Conservation (phyloP, 1,140 invertebrate genomes). For the Neodiprion lecontei region DNA sequence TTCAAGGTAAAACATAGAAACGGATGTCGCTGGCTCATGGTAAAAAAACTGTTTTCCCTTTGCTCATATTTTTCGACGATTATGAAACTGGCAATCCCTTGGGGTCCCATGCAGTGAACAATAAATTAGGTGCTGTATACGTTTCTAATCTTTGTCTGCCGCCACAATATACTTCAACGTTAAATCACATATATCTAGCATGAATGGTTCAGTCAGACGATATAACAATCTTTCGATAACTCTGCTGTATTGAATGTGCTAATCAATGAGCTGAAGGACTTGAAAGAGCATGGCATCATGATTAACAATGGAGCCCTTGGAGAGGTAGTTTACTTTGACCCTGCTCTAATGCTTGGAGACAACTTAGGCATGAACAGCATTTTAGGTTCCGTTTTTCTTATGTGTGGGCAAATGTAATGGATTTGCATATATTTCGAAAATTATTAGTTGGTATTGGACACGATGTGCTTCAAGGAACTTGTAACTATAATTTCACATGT, state of each 20-base stretch:
- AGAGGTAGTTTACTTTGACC: not conserved
- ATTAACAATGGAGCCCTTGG: not conserved
- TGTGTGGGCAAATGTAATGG: not conserved
- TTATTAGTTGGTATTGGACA: not conserved
- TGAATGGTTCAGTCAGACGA: not conserved
- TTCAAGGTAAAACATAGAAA: slow-evolving; percentile 22
- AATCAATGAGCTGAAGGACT: not conserved
- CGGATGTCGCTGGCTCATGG: slow-evolving; percentile 4
- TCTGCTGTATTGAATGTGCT: not conserved
- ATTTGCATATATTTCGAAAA: not conserved
- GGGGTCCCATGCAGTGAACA: not conserved
- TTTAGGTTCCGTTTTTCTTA: not conserved
- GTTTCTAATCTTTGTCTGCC: not conserved
- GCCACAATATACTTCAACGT: not conserved
- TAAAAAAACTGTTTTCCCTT: slow-evolving; percentile 20
- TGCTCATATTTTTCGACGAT: slow-evolving; percentile 26
- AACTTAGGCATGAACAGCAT: not conserved
- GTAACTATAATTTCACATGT: not conserved
- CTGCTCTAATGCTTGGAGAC: not conserved
- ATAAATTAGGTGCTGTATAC: slow-evolving; percentile 1
- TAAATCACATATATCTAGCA: not conserved
- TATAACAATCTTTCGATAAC: not conserved
- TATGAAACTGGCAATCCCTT: slow-evolving; percentile 22
- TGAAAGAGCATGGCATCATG: not conserved
- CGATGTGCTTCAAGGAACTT: not conserved